phyloP scores from a whole-genome alignment of 1,140 invertebrate genomes.

The Macrobrachium nipponense region DNA sequence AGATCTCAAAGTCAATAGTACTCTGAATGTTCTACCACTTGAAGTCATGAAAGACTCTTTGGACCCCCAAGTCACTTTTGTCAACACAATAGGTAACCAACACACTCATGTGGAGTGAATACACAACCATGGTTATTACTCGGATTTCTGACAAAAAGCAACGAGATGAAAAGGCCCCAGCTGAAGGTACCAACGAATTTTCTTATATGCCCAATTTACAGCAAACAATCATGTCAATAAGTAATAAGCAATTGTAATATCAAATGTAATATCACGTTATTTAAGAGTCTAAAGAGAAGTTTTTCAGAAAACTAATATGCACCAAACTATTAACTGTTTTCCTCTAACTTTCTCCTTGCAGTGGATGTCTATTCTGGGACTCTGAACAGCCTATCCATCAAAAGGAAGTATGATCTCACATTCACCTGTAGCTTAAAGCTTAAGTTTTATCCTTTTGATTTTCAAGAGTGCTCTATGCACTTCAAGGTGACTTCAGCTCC shows the following conservation, averaged over 20 bases:
- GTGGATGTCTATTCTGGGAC: background rate
- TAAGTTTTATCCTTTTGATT: slow-evolving; percentile 1
- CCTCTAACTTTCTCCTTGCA: background rate
- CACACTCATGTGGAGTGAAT: slow-evolving; percentile 8
- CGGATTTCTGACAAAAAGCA: background rate
- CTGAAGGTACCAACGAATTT: slow-evolving; percentile 2
- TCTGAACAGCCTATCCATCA: slow-evolving; percentile 20
- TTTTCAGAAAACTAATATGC: too few species aligned
- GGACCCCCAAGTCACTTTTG: slow-evolving; percentile 28
- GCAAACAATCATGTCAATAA: too few species aligned
- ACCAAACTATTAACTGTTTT: background rate
- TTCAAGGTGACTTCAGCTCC: background rate
- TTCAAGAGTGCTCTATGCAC: background rate
- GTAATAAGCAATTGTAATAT: too few species aligned
- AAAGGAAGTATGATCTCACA: background rate
- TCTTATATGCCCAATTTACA: background rate
- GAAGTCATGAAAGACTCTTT: slow-evolving; percentile 3
- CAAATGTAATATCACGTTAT: too few species aligned
- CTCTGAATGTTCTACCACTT: slow-evolving; percentile 4
- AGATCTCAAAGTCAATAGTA: slow-evolving; percentile 22
- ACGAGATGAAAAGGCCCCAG: slow-evolving; percentile 13
- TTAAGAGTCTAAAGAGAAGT: too few species aligned
- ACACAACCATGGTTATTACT: background rate
- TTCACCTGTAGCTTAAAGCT: slow-evolving; percentile 12
- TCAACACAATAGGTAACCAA: background rate